Base-by-base conservation (phyloP, 2,888 invertebrate genomes). In the Andricus curvator region DNA sequence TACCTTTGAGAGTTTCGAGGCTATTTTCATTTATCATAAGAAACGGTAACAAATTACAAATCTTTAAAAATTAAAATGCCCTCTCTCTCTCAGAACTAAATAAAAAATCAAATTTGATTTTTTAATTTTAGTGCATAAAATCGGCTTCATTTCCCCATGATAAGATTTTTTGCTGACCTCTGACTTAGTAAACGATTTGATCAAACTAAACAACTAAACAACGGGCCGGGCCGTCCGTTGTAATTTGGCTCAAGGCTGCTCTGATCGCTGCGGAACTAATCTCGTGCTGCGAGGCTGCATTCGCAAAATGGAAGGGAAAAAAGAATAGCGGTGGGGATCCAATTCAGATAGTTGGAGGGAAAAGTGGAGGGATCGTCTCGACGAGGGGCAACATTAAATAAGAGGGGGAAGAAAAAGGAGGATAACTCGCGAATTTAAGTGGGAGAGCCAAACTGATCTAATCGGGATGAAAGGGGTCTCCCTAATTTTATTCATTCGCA, bases 181-280 rank as follows among this genome's bases (percentile, higher is more conserved):
- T 56, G 29, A 4, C 20, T 33, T 8, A 60, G 13, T 48, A 44
- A 70, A 70, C 37, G 68, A 79, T 79, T 70, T 79, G 66, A 51
- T 79, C 77, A 80, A 65, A 62, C 82, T 83, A 78, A 83, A 84
- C 82, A 84, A 82, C 81, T 78, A 81, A 84, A 84, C 83, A 84
- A 84, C 81, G 79, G 78, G 60, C 81, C 85, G 85, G 84, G 82
- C 87, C 78, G 84, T 84, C 84, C 83, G 82, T 83, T 86, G 88
- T 88, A 90, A 90, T 89, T 89, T 88, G 85, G 89, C 86, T 88
- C 89, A 90, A 89, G 90, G 89, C 86, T 88, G 84, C 83, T 83
- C 77, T 83, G 84, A 83, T 84, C 86, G 86, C 85, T 83, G 87
- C 87, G 88, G 87, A 88, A 89, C 86, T 88, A 87, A 88, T 80